phyloP scores from a whole-genome alignment of 2,888 invertebrate genomes.

The Eupithecia centaureata region DNA sequence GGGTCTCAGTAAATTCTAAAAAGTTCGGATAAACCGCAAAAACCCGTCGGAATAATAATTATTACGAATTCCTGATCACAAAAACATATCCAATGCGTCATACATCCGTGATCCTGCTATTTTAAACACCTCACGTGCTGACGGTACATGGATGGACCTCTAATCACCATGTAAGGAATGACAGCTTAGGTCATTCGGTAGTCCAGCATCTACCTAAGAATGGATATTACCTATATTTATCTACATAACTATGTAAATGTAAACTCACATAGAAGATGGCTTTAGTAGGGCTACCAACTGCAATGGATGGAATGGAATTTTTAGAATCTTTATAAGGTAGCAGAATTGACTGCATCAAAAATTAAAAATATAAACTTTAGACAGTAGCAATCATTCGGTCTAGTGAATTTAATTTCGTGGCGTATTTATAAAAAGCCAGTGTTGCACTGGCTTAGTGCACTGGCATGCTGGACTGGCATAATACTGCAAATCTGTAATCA shows the following conservation, averaged over 20 bases:
- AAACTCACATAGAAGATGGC: neutral
- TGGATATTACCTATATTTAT: neutral
- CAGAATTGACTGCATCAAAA: no score
- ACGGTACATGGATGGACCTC: neutral
- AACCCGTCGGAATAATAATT: slow-evolving; percentile 1
- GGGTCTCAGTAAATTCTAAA: neutral
- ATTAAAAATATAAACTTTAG: no score
- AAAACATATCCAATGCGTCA: slow-evolving; percentile 2
- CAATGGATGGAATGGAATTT: neutral
- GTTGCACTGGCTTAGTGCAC: no score
- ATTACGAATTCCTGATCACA: slow-evolving; percentile 4
- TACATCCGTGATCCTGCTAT: neutral
- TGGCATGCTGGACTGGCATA: no score
- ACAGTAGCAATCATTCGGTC: no score
- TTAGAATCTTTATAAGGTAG: no score
- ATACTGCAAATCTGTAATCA: no score
- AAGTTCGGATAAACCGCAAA: neutral
- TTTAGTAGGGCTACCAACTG: neutral
- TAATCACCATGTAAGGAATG: slow-evolving; percentile 3
- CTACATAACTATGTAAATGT: neutral
- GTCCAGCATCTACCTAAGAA: neutral
- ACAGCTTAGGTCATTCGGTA: neutral
- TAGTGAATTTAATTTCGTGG: no score
- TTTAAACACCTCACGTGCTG: slow-evolving; percentile 1
- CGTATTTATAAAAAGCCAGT: no score